phyloP scores from a whole-genome alignment of 2,888 invertebrate genomes.

The Stramonita haemastoma region DNA sequence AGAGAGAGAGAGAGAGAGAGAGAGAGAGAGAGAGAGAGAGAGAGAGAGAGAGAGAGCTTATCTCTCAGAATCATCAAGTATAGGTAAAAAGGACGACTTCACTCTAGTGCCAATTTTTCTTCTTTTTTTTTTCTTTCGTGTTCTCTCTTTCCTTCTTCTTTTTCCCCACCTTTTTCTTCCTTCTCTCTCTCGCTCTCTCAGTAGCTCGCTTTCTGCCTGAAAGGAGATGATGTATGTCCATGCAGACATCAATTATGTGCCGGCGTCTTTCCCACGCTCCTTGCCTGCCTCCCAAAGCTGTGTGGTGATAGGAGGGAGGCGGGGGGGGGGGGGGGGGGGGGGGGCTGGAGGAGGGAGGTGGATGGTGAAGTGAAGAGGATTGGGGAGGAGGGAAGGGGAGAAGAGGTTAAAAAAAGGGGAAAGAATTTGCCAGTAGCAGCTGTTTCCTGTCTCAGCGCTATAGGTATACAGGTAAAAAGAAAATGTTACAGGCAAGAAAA shows the following conservation, averaged over 20 bases:
- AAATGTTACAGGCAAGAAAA: too few relatives aligned
- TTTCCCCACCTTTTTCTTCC: neutral
- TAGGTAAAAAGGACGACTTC: neutral
- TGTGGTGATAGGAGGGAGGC: neutral
- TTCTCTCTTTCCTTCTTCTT: neutral
- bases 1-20: neutral
- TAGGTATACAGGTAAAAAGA: too few relatives aligned
- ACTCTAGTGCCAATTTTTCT: constrained; percentile 7
- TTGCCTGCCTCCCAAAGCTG: neutral
- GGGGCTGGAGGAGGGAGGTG: neutral
- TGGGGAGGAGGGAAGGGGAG: too few relatives aligned
- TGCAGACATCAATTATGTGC: constrained; percentile 31
- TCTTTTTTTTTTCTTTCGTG: too few relatives aligned
- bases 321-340: neutral
- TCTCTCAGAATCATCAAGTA: constrained; percentile 20
- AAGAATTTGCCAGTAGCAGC: too few relatives aligned
- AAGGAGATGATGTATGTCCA: constrained; percentile 39
- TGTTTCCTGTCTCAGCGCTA: too few relatives aligned
- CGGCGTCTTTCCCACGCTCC: constrained; percentile 38
- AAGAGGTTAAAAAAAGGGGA: too few relatives aligned
- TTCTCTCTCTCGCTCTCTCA: neutral
- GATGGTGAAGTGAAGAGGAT: neutral
- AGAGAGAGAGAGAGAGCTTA: constrained; percentile 14
- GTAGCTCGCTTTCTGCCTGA: constrained; percentile 34
- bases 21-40: too few relatives aligned